Evolutionary conservation across 2,797 vertebrate species (phyloP), one percentile per base, ranked within the genome.

Genomic region (Gymnoscopelus braueri): DNA sequence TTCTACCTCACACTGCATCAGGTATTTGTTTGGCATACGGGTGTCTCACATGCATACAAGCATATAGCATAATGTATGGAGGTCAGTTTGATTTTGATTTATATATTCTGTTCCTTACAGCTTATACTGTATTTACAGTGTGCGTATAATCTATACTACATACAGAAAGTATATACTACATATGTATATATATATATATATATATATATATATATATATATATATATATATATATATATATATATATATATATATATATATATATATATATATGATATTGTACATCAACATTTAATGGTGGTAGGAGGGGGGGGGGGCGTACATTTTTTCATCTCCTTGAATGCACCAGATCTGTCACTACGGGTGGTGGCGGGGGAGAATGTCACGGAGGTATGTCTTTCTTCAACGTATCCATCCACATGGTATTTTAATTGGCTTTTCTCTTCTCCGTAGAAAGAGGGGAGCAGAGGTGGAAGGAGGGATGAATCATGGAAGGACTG

Each of bases 351-450:
- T 91, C 88, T 90, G 88, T 91, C 91, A 90, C 88, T 64, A 71
- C 74, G 67, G 62, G 75, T 84, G 87, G 87, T 87, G 84, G 84
- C 79, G 83, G 78, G 48, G n/a, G 88, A 74, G 82, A 84, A 88
- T 91, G 90, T 89, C 91, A 91, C 60, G 77, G 77, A 88, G 87
- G 85, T 87, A 90, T 91, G 84, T 88, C 90, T 93, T 86, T 87
- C 88, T 90, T 90, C 86, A 84, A 82, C 72, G 93, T 91, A 90
- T 93, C 92, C 90, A 88, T 90, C 88, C 87, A 89, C 84, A 71
- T 77, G 90, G 90, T 92, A 94, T 94, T 93, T 93, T 94, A 94
- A 94, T 94, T 93, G 92, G 89, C 85, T 74, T 86, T 80, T 80
- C 72, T 80, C 71, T 83, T 75, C 65, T 77, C 61, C 11, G 0